phyloP scores from a whole-genome alignment of 2,113 vertebrate species.

The Syrmaticus mikado region DNA sequence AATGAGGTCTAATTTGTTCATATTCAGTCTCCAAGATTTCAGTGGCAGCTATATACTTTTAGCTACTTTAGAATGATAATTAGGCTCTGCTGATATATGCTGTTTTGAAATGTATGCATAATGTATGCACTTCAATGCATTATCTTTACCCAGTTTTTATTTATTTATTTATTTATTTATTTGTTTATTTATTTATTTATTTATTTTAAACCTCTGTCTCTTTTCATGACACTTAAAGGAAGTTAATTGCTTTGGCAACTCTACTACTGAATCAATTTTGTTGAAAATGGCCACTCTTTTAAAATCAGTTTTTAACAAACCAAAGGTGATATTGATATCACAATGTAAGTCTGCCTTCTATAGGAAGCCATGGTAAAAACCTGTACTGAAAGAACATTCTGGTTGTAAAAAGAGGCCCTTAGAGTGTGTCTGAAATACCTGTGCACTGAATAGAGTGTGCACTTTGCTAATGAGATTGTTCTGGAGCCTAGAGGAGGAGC shows the following conservation, averaged over 20 bases:
- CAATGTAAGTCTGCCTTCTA: neutral
- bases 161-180: too few species aligned
- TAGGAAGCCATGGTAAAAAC: neutral
- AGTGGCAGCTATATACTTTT: neutral
- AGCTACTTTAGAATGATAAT: neutral
- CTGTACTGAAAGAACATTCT: neutral
- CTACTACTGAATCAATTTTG: neutral
- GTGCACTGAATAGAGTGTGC: neutral
- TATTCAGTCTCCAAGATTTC: neutral
- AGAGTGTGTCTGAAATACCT: neutral
- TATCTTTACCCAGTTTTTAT: neutral
- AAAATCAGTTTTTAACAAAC: neutral
- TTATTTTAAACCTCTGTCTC: neutral
- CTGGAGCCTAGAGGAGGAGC: neutral
- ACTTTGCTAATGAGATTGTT: rapidly evolving
- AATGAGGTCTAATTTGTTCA: neutral
- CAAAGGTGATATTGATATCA: neutral
- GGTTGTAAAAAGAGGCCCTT: neutral
- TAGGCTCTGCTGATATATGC: neutral
- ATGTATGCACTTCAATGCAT: neutral
- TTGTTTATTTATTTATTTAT: too few species aligned
- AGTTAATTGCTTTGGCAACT: neutral
- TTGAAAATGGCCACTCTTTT: neutral
- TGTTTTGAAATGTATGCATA: neutral
- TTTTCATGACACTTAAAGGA: neutral